Base-by-base conservation (phyloP, 2,888 invertebrate genomes). In the Diplolepis rosae region DNA sequence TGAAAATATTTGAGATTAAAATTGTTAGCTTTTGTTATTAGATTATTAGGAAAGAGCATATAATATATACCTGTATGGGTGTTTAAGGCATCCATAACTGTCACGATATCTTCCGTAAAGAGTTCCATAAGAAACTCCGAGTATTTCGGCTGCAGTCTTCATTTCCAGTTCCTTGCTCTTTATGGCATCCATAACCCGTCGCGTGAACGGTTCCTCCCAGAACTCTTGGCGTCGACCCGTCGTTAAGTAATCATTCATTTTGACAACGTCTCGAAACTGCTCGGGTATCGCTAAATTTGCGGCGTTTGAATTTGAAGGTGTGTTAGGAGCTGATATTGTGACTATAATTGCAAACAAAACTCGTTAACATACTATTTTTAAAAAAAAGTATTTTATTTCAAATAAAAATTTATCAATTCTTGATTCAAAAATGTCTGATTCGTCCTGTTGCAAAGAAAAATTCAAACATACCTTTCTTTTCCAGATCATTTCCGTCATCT, bases 151-250 rank as follows among this genome's bases (percentile, higher is more conserved):
- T 2, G 96, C 96, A 79, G 95, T 95, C 89, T 97, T 97, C 96
- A 97, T 96, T 90, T 97, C 96, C 84, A 97, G 89, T 90, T 96
- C 96, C 89, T 96, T 96, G 76, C 95, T 94, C 83, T 96, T 94
- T 30, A 96, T 96, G 18, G 95, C 95, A 87, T 96, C 96, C 94
- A 96, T 95, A 50, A 96, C 93, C 84, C 96, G 90, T 88, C 95
- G 94, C 32, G 96, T 96, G 83, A 96, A 96, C 54, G 95, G 94
- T 87, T 96, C 96, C 86, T 96, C 96, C 96, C 96, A 97, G 89
- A 96, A 97, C 89, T 96, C 96, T 72, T 96, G 96, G 66, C 96
- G 90, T 35, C 96, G 90, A 1, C 96, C 96, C 81, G 95, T 95
- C 82, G 95, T 94, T 74, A 96, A 89, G 85, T 96, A 96, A 84